A percentile compares a stretch with the other conserved stretches of the same genome.
These are phyloP conservation scores for Todiramphus chloris DNA, from an alignment of 2,113 vertebrate genomes.

Conservation along the genomic window DNA sequence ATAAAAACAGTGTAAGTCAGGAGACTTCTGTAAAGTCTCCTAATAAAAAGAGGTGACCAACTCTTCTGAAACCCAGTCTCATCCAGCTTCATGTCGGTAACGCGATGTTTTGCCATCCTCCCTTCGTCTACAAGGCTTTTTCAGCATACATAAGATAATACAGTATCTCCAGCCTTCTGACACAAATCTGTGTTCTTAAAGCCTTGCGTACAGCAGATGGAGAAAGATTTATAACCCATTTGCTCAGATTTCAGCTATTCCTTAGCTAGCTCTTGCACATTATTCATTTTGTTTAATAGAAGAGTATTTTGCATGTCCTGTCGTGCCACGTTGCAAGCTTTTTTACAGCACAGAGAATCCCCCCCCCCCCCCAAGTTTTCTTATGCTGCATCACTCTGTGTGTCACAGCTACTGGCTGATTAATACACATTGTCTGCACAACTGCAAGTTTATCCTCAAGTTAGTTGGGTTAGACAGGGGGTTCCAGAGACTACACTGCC, in stretches of 20 bases:
- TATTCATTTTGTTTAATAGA: neutral
- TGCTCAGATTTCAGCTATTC: neutral
- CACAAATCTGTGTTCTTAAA: neutral
- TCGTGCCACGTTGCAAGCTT: neutral
- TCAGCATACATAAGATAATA: neutral
- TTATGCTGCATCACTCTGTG: neutral
- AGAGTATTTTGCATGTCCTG: neutral
- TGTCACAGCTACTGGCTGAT: neutral
- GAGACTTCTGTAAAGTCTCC: neutral
- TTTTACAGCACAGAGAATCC: neutral
- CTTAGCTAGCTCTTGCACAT: neutral
- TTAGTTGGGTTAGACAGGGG: conserved; percentile 15
- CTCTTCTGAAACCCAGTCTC: neutral
- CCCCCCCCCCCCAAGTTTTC: neutral
- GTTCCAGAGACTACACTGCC: neutral
- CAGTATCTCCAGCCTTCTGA: neutral
- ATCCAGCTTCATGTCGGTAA: neutral
- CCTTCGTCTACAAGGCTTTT: neutral
- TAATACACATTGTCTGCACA: neutral
- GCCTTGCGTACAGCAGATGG: neutral
- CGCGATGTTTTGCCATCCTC: neutral
- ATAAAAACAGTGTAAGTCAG: neutral
- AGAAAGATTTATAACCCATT: neutral
- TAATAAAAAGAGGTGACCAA: neutral
- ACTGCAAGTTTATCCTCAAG: neutral